A percentile compares a stretch with the other conserved stretches of the same genome.
These are phyloP conservation scores for Delphinapterus leucas DNA, from an alignment of 2,113 vertebrate genomes.

Conservation along the genomic window DNA sequence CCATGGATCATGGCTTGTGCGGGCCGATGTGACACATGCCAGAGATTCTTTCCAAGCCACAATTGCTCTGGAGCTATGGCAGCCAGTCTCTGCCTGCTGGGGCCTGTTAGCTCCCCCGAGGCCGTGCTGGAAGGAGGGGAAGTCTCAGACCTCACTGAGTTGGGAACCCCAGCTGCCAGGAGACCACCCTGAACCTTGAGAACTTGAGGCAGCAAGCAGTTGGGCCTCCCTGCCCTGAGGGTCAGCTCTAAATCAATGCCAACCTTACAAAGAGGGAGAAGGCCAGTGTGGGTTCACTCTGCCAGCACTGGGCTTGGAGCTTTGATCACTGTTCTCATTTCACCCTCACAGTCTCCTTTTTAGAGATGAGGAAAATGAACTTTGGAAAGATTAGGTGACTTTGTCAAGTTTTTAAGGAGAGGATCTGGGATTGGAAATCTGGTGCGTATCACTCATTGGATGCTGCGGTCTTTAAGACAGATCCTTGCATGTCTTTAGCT, in stretches of 20 bases:
- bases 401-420: background rate
- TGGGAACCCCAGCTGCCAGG: background rate
- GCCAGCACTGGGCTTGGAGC: background rate
- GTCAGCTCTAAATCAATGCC: background rate
- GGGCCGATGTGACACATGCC: conserved; percentile 78
- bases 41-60: conserved; percentile 84
- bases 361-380: background rate
- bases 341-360: background rate
- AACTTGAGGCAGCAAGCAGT: background rate
- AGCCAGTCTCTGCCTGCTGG: conserved; percentile 68
- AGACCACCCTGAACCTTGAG: background rate
- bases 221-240: background rate
- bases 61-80: conserved; percentile 72
- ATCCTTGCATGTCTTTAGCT: background rate
- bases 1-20: conserved; percentile 72
- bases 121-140: conserved; percentile 36
- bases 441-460: background rate
- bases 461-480: background rate
- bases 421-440: background rate
- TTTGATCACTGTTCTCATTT: background rate
- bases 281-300: background rate
- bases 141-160: background rate
- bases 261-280: background rate
- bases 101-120: conserved; percentile 74
- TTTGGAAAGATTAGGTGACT: background rate